A percentile compares a stretch with the other conserved stretches of the same genome.
These are phyloP conservation scores for Myopa tessellatipennis DNA, from an alignment of 2,888 invertebrate genomes.

Conservation along the genomic window DNA sequence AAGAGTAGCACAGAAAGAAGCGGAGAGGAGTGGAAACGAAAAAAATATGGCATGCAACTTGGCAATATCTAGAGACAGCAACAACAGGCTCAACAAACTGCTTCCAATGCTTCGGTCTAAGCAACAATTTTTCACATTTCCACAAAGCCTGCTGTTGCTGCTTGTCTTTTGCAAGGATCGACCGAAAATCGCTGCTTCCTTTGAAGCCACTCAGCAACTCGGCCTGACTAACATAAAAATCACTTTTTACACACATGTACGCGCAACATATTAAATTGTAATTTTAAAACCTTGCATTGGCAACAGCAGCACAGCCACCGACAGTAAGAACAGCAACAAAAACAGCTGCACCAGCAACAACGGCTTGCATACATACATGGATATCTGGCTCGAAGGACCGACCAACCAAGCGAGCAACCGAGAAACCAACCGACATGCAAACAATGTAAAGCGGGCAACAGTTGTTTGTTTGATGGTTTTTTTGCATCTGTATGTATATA, in stretches of 20 bases:
- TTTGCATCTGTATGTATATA: no score
- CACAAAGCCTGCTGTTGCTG: neutral
- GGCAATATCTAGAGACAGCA: constrained; percentile 20
- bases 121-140: constrained; percentile 30
- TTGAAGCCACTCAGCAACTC: constrained; percentile 14
- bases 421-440: constrained; percentile 17
- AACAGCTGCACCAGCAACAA: constrained; percentile 30
- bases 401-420: no score
- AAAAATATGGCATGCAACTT: constrained; percentile 37
- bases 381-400: constrained; percentile 15
- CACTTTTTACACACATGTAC: constrained; percentile 33
- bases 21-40: constrained; percentile 33
- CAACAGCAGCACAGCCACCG: constrained; percentile 28
- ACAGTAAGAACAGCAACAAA: constrained; percentile 47
- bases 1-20: neutral
- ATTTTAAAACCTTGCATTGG: constrained; percentile 29
- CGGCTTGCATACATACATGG: neutral
- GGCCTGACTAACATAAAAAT: constrained; percentile 22
- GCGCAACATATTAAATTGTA: constrained; percentile 41
- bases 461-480: constrained; percentile 19
- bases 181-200: neutral
- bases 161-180: neutral
- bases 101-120: neutral
- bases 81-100: constrained; percentile 7
- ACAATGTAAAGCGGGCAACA: constrained; percentile 28